Base-by-base conservation (phyloP, 1,140 invertebrate species). In the Archivesica marissinica region DNA sequence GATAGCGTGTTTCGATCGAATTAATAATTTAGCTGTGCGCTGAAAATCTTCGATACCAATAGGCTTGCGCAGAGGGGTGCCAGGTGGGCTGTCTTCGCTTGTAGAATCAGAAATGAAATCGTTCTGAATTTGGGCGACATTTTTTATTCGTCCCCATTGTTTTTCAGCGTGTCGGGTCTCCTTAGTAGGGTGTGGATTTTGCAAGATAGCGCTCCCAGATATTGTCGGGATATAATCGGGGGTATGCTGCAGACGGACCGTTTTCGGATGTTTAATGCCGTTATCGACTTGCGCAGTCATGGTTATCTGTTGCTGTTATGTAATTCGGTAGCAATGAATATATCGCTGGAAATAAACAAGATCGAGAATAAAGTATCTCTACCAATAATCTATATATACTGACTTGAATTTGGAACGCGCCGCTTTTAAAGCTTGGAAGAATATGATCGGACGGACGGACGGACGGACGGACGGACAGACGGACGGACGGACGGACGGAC, bases 151-250 rank as follows among this genome's bases (percentile, higher is more conserved):
- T 0, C 80, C 80, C 80, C 80, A 83, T 47, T 75, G 33, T 30
- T 59, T 83, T 6, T 44, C 47, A 9, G 9, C 25, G 17, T 23
- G 28, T 13, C 11, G 2, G 11, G 2, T 13, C 13, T 0, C 50
- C 41, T 6, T 50, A 13, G 59, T 33, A 15, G 59, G 38, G 59
- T 33, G 59, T 64, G 25, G 25, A 7, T 25, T 25, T 13, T 35
- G 23, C 7, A 72, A 1, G 25, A 83, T 56, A n/a, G 64, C 56
- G 7, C n/a, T 23, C 1, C 52, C 68, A 20, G 30, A 30, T 2
- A 83, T 54, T 2, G 80, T 83, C 1, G 80, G 80, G 50, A 83
- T 83, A 39, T 83, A 83, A n/a, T 83, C 80, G 0, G 68, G 66
- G 0, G 66, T 75, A n/a, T 68, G 23, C 6, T 38, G 20, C 25